Evolutionary conservation across 2,797 vertebrate species (phyloP).

Genomic region (Xiphophorus birchmanni): DNA sequence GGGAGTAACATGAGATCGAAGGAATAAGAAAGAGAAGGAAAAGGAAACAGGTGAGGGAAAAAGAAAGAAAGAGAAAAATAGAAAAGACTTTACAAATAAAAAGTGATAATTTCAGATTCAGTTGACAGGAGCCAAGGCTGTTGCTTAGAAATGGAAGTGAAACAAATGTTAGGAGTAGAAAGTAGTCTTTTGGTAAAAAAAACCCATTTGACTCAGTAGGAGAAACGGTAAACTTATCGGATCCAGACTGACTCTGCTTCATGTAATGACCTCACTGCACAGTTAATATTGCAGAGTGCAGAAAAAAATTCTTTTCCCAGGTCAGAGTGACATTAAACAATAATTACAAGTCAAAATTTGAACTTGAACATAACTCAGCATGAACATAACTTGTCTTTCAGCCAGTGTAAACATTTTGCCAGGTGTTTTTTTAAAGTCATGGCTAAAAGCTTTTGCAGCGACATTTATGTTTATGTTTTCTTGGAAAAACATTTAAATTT

Average conservation of each 20-base stretch:
- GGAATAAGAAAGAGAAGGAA: background rate
- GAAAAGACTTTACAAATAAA: background rate
- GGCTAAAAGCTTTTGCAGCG: background rate
- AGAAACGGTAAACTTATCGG: background rate
- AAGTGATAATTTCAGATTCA: background rate
- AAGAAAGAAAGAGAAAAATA: background rate
- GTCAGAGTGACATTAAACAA: conserved; percentile 8
- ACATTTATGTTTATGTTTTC: background rate
- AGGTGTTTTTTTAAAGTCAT: background rate
- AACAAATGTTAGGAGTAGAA: background rate
- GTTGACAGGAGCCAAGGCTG: background rate
- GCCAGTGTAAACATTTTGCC: background rate
- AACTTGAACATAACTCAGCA: background rate
- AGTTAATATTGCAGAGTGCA: background rate
- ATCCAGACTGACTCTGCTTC: background rate
- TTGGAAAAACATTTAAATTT: background rate
- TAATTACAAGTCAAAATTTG: background rate
- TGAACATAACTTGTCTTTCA: background rate
- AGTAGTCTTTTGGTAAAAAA: background rate
- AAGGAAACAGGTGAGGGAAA: background rate
- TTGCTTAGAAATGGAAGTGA: background rate
- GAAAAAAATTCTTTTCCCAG: background rate
- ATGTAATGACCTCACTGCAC: background rate
- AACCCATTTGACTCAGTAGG: background rate
- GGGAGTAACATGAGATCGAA: conserved; percentile 1